Conservation (phyloP, 2,888 invertebrate genomes). For the Yponomeuta evonymella region DNA sequence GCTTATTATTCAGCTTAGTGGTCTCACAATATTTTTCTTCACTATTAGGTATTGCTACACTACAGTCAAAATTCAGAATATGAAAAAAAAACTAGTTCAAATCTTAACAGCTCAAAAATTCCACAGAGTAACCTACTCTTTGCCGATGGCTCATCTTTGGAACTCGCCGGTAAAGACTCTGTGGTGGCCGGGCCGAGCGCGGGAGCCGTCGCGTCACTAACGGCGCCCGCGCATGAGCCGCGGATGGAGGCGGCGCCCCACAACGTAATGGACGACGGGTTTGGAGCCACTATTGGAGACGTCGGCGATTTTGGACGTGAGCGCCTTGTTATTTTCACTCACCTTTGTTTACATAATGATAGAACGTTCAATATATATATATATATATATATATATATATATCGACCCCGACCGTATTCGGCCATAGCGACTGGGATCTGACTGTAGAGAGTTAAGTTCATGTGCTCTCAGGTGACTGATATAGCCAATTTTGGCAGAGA, state of each 20-base stretch:
- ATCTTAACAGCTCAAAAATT: neutral
- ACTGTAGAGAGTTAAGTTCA: too few relatives aligned
- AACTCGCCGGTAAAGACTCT: conserved; percentile 58
- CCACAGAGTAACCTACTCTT: conserved; percentile 82
- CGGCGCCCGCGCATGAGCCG: conserved; percentile 52
- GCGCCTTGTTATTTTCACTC: too few relatives aligned
- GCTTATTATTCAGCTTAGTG: too few relatives aligned
- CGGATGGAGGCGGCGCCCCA: conserved; percentile 84
- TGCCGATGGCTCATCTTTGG: conserved; percentile 81
- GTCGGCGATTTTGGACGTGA: conserved; percentile 90
- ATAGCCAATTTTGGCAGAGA: too few relatives aligned
- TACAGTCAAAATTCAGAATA: neutral
- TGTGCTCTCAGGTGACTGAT: too few relatives aligned
- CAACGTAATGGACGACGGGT: conserved; percentile 87
- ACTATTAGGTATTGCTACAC: neutral
- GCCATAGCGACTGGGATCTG: too few relatives aligned
- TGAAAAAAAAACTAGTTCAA: neutral
- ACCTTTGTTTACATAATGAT: too few relatives aligned
- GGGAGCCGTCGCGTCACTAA: conserved; percentile 72
- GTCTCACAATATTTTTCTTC: too few relatives aligned
- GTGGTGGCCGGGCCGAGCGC: conserved; percentile 58
- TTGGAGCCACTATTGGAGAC: conserved; percentile 87
- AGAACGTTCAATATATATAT: too few relatives aligned
- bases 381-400: too few relatives aligned
- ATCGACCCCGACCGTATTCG: too few relatives aligned